phyloP scores from a whole-genome alignment of 2,113 vertebrate genomes.

The Poicephalus meyeri region DNA sequence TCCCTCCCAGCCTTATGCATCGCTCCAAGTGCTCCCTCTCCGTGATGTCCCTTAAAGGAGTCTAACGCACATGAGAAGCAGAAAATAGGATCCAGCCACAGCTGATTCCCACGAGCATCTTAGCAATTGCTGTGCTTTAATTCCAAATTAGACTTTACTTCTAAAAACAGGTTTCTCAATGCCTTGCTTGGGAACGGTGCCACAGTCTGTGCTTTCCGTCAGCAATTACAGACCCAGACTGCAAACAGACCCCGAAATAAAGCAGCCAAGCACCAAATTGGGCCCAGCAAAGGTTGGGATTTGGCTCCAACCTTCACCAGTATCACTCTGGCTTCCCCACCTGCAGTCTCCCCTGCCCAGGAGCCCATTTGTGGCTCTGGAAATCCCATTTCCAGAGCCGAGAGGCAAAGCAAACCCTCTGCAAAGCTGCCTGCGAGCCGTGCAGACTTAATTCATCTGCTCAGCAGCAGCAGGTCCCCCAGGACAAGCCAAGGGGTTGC shows the following conservation, averaged over 20 bases:
- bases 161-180: conserved; percentile 16
- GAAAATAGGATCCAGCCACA: background rate
- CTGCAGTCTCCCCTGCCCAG: background rate
- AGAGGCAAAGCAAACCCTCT: background rate
- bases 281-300: background rate
- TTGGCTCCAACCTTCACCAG: background rate
- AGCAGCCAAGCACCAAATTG: background rate
- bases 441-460: conserved; percentile 34
- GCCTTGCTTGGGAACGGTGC: background rate
- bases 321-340: background rate
- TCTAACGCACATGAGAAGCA: background rate
- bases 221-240: background rate
- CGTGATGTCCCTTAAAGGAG: background rate
- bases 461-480: background rate
- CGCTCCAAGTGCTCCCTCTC: background rate
- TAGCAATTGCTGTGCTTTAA: background rate
- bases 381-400: background rate
- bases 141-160: conserved; percentile 25
- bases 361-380: background rate
- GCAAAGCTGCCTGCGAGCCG: background rate
- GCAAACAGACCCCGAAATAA: background rate
- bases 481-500: background rate
- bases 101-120: background rate
- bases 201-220: background rate
- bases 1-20: background rate